Base-by-base conservation (phyloP, 1,140 invertebrate species). In the Palaemon carinicauda region DNA sequence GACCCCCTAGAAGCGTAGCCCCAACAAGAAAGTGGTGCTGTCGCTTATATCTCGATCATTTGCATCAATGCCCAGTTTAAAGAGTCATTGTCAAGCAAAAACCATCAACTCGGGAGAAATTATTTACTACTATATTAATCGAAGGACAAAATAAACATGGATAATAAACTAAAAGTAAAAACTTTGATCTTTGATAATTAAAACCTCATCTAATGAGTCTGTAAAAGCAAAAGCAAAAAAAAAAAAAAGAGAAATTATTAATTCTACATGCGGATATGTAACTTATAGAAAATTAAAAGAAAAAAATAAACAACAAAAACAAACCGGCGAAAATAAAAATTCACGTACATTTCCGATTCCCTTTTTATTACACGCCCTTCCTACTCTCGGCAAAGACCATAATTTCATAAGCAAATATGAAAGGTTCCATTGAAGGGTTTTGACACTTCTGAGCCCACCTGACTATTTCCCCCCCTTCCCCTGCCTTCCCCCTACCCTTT, bases 331-430 rank as follows among this genome's bases (percentile, higher is more conserved):
- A 41, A 41, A 41, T 41, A 41, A 19, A 19, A 41, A 27, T 27
- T 27, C 15, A 52, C 7, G 24, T 24, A 29, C 31, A 17, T 50
- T 79, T 31, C 51, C 50, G 21, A 29, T 27, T 52, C 21, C 51
- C 24, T 51, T 79, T 21, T 51, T 53, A 29, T 21, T 41, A 29
- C 51, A 27, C 41, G 19, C 77, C 41, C 21, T 24, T 21, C 29
- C 24, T 15, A 56, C n/a, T 71, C 17, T 24, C 60, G 5, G 21
- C 52, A 31, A 33, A 31, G 53, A 56, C 56, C 65, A 81, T 81
- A 71, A 81, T 81, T 81, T 81, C 31, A 81, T 81, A 81, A 81
- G 56, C 80, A 71, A 50, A 69, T 31, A 69, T 81, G 41, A 52
- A 71, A 71, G 80, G 65, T 60, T 52, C 29, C 56, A 79, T 60